Base-by-base conservation (phyloP, 2,888 invertebrate genomes). In the Coecobrya sp. region DNA sequence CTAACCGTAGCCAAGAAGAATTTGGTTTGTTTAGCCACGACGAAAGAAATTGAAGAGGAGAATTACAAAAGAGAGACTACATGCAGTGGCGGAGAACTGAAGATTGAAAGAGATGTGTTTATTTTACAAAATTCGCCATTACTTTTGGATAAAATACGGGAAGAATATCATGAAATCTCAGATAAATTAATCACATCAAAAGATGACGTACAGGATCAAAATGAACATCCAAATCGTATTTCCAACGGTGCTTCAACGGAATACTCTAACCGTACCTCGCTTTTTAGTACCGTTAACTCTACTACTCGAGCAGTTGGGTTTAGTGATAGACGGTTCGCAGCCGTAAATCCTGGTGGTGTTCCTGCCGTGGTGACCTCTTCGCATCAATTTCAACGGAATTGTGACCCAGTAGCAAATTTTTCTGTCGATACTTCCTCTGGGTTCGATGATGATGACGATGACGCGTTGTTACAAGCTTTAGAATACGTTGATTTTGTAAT, bases 381-480 rank as follows among this genome's bases (percentile, higher is more conserved):
- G 0, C 19, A n/a, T 59, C 59, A 49, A 13, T 13, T 13, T 49
- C 49, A 10, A 13, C 4, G 1, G 13, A 49, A 49, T 10, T 1
- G 1, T 11, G 59, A 5, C 1, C 19, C 11, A 19, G 59, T 11
- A n/a, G 10, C 1, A 10, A 68, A 68, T 68, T 68, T 68, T 3
- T 62, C 68, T 25, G 68, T 25, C 0, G 76, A 89, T 19, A 45
- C 45, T 79, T 86, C 85, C 30, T 68, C 25, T 11, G 86, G n/a
- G 8, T 91, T 91, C 19, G 91, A 91, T 22, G 93, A 93, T 27
- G 93, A 91, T 16, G 93, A 93, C 62, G 93, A 93, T n/a, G 91
- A 91, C 0, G 91, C 86, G 13, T 30, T 93, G 8, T 55, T 93
- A 22, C 73, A 62, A 49, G 93, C 93, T 2, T 49, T 93, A 45